Evolutionary conservation across 1,140 invertebrate genomes (phyloP), one percentile per base, ranked within the genome.

Genomic region (Euschistus heros): DNA sequence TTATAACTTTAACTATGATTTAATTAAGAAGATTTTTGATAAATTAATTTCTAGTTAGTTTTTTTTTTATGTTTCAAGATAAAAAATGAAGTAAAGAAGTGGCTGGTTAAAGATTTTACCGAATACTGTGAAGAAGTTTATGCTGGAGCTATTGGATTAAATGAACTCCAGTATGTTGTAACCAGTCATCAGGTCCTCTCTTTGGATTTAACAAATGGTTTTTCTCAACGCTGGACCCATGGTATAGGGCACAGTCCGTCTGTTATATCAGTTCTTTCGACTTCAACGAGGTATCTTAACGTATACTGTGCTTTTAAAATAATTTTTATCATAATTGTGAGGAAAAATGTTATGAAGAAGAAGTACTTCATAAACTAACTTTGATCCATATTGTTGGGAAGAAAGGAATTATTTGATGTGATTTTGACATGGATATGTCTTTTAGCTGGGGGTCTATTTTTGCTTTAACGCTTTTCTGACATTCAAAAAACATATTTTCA

Each of bases 71-170:
- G 13, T 8, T 20, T 37, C 10, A 3, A n/a, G 13, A 44, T 20
- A 18, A 18, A 18, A 44, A 18, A 2, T 42, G 27, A 20, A 37
- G 22, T 42, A n/a, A 20, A 20, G 4, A 57, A 26, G 33, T 61
- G 59, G 59, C 3, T 2, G 4, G 17, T 61, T 37, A 17, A n/a
- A 22, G 22, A 61, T 18, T 17, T 10, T 20, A 26, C 33, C 4
- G 59, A 61, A 42, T 1, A 42, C 10, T 61, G 59, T 61, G 59
- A 61, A 61, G 59, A 61, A 18, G 14, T 61, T 1, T 61, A 20
- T 24, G 0, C 26, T 42, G 42, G 30, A 37, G n/a, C 4, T 2
- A 42, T 18, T 3, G 59, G 59, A 18, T 42, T 17, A 18, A 26
- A 61, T 14, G 42, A 37, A 42, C n/a, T 33, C 6, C 27, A 61